These are phyloP conservation scores for Laticauda colubrina DNA, from an alignment of 2,113 vertebrate species.

Conservation along the genomic window DNA sequence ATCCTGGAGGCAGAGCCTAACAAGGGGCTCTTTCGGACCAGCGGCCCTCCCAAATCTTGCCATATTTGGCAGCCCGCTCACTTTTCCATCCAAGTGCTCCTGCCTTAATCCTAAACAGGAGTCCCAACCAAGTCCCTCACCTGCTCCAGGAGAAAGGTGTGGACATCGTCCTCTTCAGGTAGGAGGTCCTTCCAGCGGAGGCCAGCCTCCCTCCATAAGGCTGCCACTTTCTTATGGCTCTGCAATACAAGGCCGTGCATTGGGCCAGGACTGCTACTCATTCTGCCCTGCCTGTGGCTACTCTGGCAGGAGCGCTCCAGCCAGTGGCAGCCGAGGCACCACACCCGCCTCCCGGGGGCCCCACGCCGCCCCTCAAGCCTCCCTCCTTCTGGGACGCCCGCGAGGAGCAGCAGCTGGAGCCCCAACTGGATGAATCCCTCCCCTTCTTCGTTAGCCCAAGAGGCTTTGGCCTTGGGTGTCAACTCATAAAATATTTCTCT, in stretches of 20 bases:
- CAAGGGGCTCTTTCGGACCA: neutral
- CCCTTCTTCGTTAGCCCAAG: constrained; percentile 53
- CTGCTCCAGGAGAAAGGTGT: constrained; percentile 87
- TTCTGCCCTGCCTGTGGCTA: neutral
- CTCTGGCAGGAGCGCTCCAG: neutral
- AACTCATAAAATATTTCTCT: too few species aligned
- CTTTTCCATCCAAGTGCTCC: neutral
- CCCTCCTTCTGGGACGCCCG: neutral
- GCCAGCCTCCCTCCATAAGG: constrained; percentile 89
- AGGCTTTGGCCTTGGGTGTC: constrained; percentile 17
- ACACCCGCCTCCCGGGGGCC: neutral
- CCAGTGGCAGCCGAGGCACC: too few species aligned
- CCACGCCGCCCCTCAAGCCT: neutral
- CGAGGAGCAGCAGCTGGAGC: neutral
- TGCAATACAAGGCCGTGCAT: constrained; percentile 63
- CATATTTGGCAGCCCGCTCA: rapidly evolving
- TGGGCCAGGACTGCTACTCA: neutral
- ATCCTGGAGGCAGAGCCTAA: neutral
- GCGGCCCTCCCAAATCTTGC: neutral
- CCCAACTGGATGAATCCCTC: neutral
- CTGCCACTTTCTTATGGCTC: constrained; percentile 97
- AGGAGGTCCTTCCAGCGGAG: constrained; percentile 89
- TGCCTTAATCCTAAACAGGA: neutral
- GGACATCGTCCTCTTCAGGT: constrained; percentile 87
- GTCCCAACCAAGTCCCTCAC: constrained; percentile 62